phyloP scores from a whole-genome alignment of 2,888 invertebrate genomes.

The Melangyna quadrimaculata region DNA sequence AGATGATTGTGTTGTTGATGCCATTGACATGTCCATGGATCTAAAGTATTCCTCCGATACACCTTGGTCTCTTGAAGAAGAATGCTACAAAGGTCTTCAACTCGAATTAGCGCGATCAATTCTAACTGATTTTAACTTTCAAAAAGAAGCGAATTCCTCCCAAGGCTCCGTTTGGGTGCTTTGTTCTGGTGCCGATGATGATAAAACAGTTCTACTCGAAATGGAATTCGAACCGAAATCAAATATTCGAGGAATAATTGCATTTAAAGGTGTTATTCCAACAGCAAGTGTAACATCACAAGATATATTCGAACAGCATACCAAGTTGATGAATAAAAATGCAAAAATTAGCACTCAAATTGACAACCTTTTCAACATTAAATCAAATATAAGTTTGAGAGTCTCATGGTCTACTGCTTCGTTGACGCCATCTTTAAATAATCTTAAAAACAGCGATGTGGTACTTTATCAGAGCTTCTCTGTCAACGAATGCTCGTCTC shows the following conservation, averaged over 20 bases:
- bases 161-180: constrained; percentile 83
- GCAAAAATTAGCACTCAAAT: constrained; percentile 57
- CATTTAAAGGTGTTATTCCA: constrained; percentile 75
- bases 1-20: constrained; percentile 78
- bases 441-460: constrained; percentile 77
- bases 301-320: constrained; percentile 75
- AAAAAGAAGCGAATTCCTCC: constrained; percentile 65
- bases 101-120: constrained; percentile 76
- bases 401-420: constrained; percentile 76
- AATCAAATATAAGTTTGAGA: constrained; percentile 75
- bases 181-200: constrained; percentile 83
- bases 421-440: constrained; percentile 74
- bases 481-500: constrained; percentile 74
- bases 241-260: constrained; percentile 77
- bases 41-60: constrained; percentile 72
- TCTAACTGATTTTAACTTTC: constrained; percentile 75
- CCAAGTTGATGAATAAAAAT: constrained; percentile 50
- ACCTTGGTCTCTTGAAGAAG: constrained; percentile 78
- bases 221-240: constrained; percentile 75
- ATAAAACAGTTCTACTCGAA: constrained; percentile 79
- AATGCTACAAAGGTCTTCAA: constrained; percentile 76
- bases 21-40: constrained; percentile 77
- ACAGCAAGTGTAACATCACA: constrained; percentile 74
- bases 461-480: constrained; percentile 76
- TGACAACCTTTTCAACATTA: constrained; percentile 78